Evolutionary conservation across 2,888 invertebrate species (phyloP).

Genomic region (Caenorhabditis becei): DNA sequence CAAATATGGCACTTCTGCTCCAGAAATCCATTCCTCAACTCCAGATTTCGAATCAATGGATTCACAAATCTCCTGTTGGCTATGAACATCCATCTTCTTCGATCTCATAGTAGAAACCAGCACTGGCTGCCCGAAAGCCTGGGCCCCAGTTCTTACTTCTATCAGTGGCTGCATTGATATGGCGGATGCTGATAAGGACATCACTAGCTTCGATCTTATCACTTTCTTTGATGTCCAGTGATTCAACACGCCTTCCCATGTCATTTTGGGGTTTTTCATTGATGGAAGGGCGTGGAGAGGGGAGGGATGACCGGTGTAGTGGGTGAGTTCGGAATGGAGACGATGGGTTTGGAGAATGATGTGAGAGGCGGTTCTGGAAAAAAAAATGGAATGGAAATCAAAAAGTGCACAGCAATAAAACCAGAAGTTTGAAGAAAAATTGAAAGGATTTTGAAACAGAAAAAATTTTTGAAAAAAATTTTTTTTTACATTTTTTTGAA

Average conservation of each 20-base stretch:
- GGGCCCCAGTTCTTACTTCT: constrained; percentile 1
- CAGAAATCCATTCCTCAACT: constrained; percentile 30
- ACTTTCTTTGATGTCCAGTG: constrained; percentile 28
- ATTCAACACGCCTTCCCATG: constrained; percentile 17
- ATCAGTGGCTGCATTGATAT: constrained; percentile 43
- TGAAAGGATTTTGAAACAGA: too few relatives aligned
- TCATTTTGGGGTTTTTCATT: constrained; percentile 40
- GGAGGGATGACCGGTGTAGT: constrained; percentile 58
- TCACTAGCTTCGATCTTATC: constrained; percentile 22
- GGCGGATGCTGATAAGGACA: constrained; percentile 45
- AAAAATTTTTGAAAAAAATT: too few relatives aligned
- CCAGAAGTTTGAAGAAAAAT: too few relatives aligned
- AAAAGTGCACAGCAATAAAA: too few relatives aligned
- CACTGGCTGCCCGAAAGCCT: constrained; percentile 44
- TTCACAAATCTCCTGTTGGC: constrained; percentile 45
- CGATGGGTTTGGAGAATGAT: constrained; percentile 64
- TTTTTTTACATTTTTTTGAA: too few relatives aligned
- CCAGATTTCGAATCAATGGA: constrained; percentile 15
- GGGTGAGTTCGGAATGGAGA: constrained; percentile 52
- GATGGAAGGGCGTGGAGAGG: constrained; percentile 39
- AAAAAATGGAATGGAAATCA: background rate
- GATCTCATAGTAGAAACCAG: constrained; percentile 27
- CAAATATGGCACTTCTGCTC: constrained; percentile 43
- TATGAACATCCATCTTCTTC: constrained; percentile 32
- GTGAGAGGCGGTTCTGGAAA: constrained; percentile 53